A percentile compares a stretch with the other conserved stretches of the same genome.
These are phyloP conservation scores for Drosophila triauraria DNA, from an alignment of 1,140 invertebrate genomes.

Conservation along the genomic window DNA sequence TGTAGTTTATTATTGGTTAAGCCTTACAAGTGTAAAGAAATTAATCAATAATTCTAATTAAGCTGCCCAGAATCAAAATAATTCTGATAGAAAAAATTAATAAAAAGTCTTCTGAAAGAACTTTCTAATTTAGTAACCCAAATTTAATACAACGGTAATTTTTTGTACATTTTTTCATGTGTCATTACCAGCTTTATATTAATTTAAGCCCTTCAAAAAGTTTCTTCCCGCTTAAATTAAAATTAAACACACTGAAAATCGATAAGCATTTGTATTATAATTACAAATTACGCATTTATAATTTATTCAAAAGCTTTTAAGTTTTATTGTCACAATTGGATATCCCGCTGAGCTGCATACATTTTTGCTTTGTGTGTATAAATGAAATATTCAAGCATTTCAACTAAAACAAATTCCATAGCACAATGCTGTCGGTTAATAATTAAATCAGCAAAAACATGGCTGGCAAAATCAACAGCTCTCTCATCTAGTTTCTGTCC, in stretches of 20 bases:
- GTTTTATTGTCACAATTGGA: background rate
- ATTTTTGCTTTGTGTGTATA: slow-evolving; percentile 7
- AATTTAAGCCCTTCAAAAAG: background rate
- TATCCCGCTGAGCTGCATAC: too few species aligned
- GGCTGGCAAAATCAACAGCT: slow-evolving; percentile 53
- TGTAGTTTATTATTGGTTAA: too few species aligned
- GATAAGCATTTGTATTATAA: background rate
- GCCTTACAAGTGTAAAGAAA: background rate
- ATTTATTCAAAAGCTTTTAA: background rate
- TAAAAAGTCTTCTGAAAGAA: too few species aligned
- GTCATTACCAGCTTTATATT: background rate
- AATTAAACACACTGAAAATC: background rate
- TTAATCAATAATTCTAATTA: too few species aligned
- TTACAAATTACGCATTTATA: too few species aligned
- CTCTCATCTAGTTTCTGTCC: slow-evolving; percentile 14
- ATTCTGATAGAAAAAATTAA: background rate
- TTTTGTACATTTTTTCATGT: background rate
- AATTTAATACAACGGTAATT: background rate
- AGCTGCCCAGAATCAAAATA: background rate
- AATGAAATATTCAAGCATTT: slow-evolving; percentile 66
- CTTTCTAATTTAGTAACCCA: too few species aligned
- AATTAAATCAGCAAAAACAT: slow-evolving; percentile 73
- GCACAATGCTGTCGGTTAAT: slow-evolving; percentile 53
- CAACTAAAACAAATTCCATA: slow-evolving; percentile 43
- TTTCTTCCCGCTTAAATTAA: background rate